Evolutionary conservation across 1,140 invertebrate species (phyloP).

Genomic region (Stegodyphus mimosarum): DNA sequence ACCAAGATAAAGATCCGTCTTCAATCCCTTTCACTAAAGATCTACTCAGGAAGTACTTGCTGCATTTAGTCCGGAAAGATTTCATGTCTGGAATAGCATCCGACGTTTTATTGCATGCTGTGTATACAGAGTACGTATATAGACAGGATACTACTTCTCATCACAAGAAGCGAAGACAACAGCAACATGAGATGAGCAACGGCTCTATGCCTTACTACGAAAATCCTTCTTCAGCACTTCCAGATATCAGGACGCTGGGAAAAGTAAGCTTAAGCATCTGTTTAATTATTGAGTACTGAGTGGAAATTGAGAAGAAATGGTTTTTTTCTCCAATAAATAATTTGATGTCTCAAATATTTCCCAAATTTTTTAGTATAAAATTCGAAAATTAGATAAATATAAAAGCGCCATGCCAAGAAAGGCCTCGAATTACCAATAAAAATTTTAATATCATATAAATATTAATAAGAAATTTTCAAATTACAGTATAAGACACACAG

Average conservation of each 20-base stretch:
- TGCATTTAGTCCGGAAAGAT: slow-evolving; percentile 50
- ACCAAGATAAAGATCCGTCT: slow-evolving; percentile 52
- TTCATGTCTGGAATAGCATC: slow-evolving; percentile 20
- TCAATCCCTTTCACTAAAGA: slow-evolving; percentile 49
- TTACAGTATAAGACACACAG: no score
- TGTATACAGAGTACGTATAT: slow-evolving; percentile 57
- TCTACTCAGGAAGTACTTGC: slow-evolving; percentile 38
- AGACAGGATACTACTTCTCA: slow-evolving; percentile 18
- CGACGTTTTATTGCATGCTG: slow-evolving; percentile 44
- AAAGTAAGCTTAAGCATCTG: slow-evolving; percentile 9
- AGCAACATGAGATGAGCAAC: slow-evolving; percentile 42
- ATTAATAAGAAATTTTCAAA: no score
- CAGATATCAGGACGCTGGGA: slow-evolving; percentile 51
- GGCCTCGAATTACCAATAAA: no score
- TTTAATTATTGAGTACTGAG: no score
- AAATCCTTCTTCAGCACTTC: slow-evolving; percentile 14
- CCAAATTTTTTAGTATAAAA: no score
- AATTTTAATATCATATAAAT: no score
- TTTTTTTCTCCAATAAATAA: no score
- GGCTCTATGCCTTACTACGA: slow-evolving; percentile 16
- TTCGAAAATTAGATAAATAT: no score
- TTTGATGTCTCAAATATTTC: no score
- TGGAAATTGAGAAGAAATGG: no score
- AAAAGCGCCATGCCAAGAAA: no score
- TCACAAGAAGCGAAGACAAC: slow-evolving; percentile 17